These are phyloP conservation scores for Hydriomena furcata DNA, from an alignment of 2,888 invertebrate genomes.

Conservation along the genomic window DNA sequence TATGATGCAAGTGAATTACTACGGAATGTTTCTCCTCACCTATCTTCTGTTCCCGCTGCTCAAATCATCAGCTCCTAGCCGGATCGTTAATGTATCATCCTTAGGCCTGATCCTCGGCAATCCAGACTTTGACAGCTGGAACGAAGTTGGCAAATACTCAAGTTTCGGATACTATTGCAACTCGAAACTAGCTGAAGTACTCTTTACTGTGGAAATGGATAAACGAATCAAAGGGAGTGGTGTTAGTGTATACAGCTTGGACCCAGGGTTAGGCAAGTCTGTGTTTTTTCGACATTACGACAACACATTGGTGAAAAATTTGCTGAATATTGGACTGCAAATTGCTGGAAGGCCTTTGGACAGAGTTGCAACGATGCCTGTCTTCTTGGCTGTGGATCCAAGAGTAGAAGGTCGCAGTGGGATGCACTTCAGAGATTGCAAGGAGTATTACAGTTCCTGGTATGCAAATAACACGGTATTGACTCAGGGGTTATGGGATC, in stretches of 20 bases:
- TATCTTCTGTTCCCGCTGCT: conserved; percentile 60
- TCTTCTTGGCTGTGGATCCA: conserved; percentile 59
- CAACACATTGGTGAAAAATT: conserved; percentile 37
- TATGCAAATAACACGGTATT: conserved; percentile 61
- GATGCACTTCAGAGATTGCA: conserved; percentile 63
- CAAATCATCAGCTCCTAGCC: conserved; percentile 58
- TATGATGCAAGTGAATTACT: conserved; percentile 84
- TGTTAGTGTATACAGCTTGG: conserved; percentile 90
- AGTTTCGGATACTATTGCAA: conserved; percentile 83
- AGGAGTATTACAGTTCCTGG: conserved; percentile 63
- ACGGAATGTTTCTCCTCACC: conserved; percentile 62
- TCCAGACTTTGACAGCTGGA: conserved; percentile 88
- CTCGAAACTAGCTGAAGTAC: conserved; percentile 58
- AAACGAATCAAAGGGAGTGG: conserved; percentile 65
- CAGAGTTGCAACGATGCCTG: conserved; percentile 57
- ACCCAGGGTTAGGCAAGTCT: conserved; percentile 91
- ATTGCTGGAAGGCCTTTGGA: conserved; percentile 50
- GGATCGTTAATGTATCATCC: conserved; percentile 62
- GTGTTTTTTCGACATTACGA: conserved; percentile 87
- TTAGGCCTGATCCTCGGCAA: conserved; percentile 87
- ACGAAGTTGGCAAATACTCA: conserved; percentile 85
- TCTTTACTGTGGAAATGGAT: conserved; percentile 80
- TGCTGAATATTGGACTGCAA: conserved; percentile 47
- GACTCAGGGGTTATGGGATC: conserved; percentile 52
- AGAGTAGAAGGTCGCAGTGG: conserved; percentile 54